These are phyloP conservation scores for Lasioglossum albipes DNA, from an alignment of 1,140 invertebrate species.

Conservation along the genomic window DNA sequence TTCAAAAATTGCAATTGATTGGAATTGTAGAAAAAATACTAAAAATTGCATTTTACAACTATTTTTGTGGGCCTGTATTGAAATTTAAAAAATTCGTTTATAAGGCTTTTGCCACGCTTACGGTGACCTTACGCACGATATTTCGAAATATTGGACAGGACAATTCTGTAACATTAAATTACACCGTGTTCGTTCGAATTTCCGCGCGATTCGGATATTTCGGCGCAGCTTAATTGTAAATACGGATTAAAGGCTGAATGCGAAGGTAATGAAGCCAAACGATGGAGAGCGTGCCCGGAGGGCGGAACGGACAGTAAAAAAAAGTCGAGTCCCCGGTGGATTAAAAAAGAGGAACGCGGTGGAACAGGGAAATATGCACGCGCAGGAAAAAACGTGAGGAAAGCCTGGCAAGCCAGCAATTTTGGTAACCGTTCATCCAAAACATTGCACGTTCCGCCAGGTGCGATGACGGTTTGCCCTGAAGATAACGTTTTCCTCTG, in stretches of 20 bases:
- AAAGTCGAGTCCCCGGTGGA: neutral
- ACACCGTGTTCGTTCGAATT: too few relatives aligned
- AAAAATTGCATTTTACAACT: too few relatives aligned
- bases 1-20: too few relatives aligned
- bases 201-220: too few relatives aligned
- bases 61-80: too few relatives aligned
- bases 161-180: too few relatives aligned
- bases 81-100: too few relatives aligned
- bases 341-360: too few relatives aligned
- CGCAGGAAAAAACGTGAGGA: neutral
- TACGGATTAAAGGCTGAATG: neutral
- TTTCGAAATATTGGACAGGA: too few relatives aligned
- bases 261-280: neutral
- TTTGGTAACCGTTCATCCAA: slow-evolving; percentile 56
- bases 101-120: too few relatives aligned
- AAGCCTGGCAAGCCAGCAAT: slow-evolving; percentile 55
- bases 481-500: slow-evolving; percentile 27
- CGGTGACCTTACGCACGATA: too few relatives aligned
- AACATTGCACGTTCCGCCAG: slow-evolving; percentile 44
- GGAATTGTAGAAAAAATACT: too few relatives aligned
- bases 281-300: neutral
- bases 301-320: neutral
- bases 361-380: slow-evolving; percentile 2
- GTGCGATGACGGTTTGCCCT: slow-evolving; percentile 26
- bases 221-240: neutral